Conservation (phyloP, 2,888 invertebrate genomes). For the Agriopis aurantiaria region DNA sequence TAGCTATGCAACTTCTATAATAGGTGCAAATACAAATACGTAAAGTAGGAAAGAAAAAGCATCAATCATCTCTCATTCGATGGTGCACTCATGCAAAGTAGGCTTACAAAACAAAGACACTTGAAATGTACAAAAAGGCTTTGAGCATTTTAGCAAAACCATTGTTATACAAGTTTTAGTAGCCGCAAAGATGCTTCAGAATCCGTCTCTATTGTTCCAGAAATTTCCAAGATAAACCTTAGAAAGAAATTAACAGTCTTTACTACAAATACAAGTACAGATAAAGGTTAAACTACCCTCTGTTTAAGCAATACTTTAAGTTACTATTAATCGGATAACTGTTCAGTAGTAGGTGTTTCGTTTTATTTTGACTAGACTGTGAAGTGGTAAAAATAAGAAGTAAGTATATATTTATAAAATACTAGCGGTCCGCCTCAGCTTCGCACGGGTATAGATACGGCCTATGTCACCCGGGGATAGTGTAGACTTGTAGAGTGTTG, state of each 20-base stretch:
- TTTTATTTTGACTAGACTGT: too few relatives aligned
- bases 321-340: neutral
- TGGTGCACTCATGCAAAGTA: slow-evolving; percentile 7
- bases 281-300: slow-evolving; percentile 4
- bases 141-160: slow-evolving; percentile 39
- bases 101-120: slow-evolving; percentile 34
- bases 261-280: slow-evolving; percentile 4
- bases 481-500: too few relatives aligned
- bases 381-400: too few relatives aligned
- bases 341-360: neutral
- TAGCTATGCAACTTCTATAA: too few relatives aligned
- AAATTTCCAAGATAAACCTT: slow-evolving; percentile 66
- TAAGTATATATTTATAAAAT: too few relatives aligned
- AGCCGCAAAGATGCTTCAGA: slow-evolving; percentile 54
- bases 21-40: too few relatives aligned
- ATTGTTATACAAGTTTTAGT: slow-evolving; percentile 45
- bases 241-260: slow-evolving; percentile 42
- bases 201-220: slow-evolving; percentile 62
- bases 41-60: too few relatives aligned
- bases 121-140: slow-evolving; percentile 37
- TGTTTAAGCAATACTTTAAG: slow-evolving; percentile 3
- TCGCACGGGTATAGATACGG: too few relatives aligned
- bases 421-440: too few relatives aligned
- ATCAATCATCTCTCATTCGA: neutral
- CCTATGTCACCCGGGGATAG: too few relatives aligned